phyloP scores from a whole-genome alignment of 2,888 invertebrate species.

The Euproctis similis region DNA sequence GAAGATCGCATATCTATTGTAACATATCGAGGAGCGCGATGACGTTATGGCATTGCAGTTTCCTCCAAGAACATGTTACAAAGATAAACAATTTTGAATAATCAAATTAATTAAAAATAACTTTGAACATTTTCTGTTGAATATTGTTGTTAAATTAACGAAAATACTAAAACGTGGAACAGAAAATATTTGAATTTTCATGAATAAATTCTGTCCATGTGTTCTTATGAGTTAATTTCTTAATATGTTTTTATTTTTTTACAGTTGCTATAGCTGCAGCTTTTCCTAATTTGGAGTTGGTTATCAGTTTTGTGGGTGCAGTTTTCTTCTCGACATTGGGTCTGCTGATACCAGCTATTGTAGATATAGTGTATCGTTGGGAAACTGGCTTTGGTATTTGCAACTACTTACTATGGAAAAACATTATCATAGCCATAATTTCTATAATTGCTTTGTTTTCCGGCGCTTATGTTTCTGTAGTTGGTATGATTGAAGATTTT shows the following conservation, averaged over 20 bases:
- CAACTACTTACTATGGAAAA: slow-evolving; percentile 81
- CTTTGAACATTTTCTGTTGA: too few relatives aligned
- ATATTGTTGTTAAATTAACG: too few relatives aligned
- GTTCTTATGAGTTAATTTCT: too few relatives aligned
- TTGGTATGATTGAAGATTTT: slow-evolving; percentile 51
- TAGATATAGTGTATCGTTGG: slow-evolving; percentile 83
- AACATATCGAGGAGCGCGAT: too few relatives aligned
- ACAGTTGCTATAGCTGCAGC: slow-evolving; percentile 84
- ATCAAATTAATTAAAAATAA: too few relatives aligned
- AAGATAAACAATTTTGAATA: too few relatives aligned
- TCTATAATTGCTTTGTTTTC: slow-evolving; percentile 51
- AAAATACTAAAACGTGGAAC: too few relatives aligned
- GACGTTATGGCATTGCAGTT: too few relatives aligned
- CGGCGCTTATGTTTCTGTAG: slow-evolving; percentile 54
- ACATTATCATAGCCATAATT: slow-evolving; percentile 58
- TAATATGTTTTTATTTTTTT: slow-evolving; percentile 3
- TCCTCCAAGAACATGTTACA: too few relatives aligned
- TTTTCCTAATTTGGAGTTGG: slow-evolving; percentile 89
- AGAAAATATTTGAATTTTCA: too few relatives aligned
- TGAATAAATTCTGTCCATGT: too few relatives aligned
- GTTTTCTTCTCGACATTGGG: slow-evolving; percentile 84
- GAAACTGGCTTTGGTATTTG: slow-evolving; percentile 78
- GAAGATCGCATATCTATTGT: too few relatives aligned
- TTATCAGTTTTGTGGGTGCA: slow-evolving; percentile 92
- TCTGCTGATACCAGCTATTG: slow-evolving; percentile 81